phyloP scores from a whole-genome alignment of 1,140 invertebrate genomes.

The Pissodes strobi region DNA sequence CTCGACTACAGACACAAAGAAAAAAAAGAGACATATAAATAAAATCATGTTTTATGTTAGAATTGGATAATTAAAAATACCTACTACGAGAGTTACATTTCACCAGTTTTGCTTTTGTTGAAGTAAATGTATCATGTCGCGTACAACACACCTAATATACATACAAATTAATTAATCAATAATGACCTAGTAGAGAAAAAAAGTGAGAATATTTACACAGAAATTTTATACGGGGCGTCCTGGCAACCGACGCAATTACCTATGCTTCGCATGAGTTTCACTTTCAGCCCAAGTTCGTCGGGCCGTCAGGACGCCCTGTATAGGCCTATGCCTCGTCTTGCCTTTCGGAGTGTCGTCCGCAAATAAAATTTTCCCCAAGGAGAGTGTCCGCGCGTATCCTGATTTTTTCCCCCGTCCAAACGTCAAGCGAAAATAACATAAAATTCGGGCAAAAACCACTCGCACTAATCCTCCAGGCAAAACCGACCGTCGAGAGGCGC shows the following conservation, averaged over 20 bases:
- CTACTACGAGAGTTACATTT: conserved; percentile 28
- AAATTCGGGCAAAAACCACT: no score
- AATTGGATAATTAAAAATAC: conserved; percentile 29
- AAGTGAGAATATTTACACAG: conserved; percentile 29
- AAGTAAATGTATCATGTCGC: conserved; percentile 25
- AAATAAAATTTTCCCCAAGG: no score
- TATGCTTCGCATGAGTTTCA: no score
- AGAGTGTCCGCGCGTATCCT: no score
- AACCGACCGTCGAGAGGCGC: no score
- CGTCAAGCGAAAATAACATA: no score
- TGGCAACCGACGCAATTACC: not conserved
- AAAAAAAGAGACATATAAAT: conserved; percentile 28
- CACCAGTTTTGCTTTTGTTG: conserved; percentile 24
- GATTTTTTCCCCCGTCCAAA: no score
- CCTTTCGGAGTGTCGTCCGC: no score
- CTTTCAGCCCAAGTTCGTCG: no score
- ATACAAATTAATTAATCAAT: conserved; percentile 36
- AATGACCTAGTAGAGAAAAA: conserved; percentile 34
- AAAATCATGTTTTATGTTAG: conserved; percentile 28
- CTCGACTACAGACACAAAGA: conserved; percentile 20
- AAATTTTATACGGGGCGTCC: conserved; percentile 18
- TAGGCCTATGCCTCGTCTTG: no score
- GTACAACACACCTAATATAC: conserved; percentile 29
- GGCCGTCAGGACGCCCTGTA: no score
- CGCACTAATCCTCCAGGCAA: no score